Evolutionary conservation across 2,888 invertebrate genomes (phyloP).

Genomic region (Drosophila pegasa): DNA sequence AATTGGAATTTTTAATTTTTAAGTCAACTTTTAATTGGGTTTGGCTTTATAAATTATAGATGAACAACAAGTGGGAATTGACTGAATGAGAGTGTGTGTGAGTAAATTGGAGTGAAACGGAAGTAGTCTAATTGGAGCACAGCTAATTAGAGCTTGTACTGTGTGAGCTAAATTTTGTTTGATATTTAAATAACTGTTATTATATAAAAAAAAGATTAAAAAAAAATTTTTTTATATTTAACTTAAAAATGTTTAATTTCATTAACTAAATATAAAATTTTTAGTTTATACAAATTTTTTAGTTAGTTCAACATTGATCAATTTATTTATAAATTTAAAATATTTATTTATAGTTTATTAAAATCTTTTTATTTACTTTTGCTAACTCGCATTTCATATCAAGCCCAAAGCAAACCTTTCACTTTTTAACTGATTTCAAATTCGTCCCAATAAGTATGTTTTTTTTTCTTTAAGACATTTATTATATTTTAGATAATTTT

Average conservation of each 20-base stretch:
- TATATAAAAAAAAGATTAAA: no score
- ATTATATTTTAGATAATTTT: neutral
- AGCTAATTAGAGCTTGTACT: neutral
- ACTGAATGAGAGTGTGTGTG: neutral
- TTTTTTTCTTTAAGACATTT: neutral
- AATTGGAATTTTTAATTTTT: conserved; percentile 1
- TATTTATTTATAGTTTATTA: neutral
- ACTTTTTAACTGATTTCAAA: neutral
- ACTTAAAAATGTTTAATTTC: no score
- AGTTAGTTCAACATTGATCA: no score
- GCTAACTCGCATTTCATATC: neutral
- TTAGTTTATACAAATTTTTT: no score
- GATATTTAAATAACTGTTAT: neutral
- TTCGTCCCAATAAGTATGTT: neutral
- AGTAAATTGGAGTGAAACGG: neutral
- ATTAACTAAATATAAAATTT: no score
- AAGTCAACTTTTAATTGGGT: neutral
- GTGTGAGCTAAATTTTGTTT: neutral
- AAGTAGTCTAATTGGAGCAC: neutral
- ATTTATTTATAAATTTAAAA: neutral
- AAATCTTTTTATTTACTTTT: neutral
- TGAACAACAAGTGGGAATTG: neutral
- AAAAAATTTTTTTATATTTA: no score
- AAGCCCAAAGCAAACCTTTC: neutral
- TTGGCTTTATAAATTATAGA: neutral